These are phyloP conservation scores for Clarias macrocephalus DNA, from an alignment of 2,113 vertebrate species.

Conservation along the genomic window DNA sequence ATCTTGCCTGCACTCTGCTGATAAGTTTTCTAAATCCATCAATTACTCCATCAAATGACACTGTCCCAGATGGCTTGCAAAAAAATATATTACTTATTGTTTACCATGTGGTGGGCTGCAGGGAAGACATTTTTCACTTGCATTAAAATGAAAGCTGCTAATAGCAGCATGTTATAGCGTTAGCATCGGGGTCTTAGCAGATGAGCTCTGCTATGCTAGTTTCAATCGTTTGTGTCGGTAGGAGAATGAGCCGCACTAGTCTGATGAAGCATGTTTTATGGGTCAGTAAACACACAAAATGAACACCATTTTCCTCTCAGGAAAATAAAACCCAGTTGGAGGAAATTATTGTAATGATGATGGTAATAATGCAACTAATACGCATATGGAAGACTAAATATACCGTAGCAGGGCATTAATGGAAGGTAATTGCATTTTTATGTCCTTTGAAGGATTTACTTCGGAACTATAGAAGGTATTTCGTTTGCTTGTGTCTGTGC, in stretches of 20 bases:
- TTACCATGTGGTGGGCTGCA: conserved; percentile 17
- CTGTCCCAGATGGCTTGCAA: conserved; percentile 28
- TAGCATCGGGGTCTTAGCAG: not conserved
- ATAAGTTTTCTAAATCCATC: conserved; percentile 47
- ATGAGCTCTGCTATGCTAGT: not conserved
- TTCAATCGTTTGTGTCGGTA: not conserved
- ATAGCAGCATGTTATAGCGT: conserved; percentile 24
- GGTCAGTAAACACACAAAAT: not conserved
- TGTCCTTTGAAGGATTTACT: too few relatives aligned
- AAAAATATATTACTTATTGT: conserved; percentile 39
- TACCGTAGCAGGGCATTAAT: not conserved
- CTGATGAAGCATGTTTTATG: not conserved
- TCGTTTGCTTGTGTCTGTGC: not conserved
- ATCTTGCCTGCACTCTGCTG: conserved; percentile 42
- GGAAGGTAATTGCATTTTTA: not conserved
- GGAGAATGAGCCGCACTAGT: not conserved
- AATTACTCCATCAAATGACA: conserved; percentile 43
- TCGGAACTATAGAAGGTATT: too few relatives aligned
- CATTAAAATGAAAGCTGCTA: not conserved
- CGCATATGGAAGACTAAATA: not conserved
- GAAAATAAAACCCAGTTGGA: not conserved
- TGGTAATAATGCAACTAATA: not conserved
- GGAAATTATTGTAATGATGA: not conserved
- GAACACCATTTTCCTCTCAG: too few relatives aligned
- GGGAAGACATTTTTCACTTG: conserved; percentile 9